Conservation (phyloP, 2,888 invertebrate genomes). For the Cosmia trapezina region DNA sequence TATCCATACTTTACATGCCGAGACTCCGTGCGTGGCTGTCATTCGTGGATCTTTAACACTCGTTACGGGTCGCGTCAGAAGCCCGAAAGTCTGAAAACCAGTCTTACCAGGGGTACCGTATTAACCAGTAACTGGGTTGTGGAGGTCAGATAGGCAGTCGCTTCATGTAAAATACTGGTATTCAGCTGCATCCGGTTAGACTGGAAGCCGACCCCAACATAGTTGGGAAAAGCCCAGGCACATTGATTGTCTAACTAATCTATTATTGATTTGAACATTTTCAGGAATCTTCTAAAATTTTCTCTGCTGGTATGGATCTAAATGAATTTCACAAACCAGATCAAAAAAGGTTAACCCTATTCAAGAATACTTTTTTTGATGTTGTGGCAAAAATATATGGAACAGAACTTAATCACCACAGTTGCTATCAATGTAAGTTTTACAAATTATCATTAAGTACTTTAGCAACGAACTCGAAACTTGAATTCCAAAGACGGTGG, state of each 20-base stretch:
- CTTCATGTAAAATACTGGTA: too few species aligned
- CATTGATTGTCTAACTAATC: neutral
- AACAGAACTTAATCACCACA: slow-evolving; percentile 91
- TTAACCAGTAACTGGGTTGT: too few species aligned
- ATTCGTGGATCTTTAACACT: too few species aligned
- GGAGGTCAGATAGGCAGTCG: too few species aligned
- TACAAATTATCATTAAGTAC: neutral
- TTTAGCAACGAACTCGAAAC: neutral
- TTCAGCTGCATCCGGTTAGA: too few species aligned
- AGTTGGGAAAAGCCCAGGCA: too few species aligned
- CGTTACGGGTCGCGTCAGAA: too few species aligned
- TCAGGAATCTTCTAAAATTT: slow-evolving; percentile 91
- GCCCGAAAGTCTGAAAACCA: too few species aligned
- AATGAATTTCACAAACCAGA: slow-evolving; percentile 94
- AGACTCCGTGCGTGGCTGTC: too few species aligned
- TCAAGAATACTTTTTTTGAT: slow-evolving; percentile 93
- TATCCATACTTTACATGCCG: neutral
- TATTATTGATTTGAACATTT: slow-evolving; percentile 29
- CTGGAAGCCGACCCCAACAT: too few species aligned
- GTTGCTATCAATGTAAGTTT: slow-evolving; percentile 93
- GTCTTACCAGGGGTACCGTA: too few species aligned
- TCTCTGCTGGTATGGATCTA: slow-evolving; percentile 94
- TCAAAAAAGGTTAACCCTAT: slow-evolving; percentile 88
- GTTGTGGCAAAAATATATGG: slow-evolving; percentile 93
- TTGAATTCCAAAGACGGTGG: too few species aligned